phyloP scores from a whole-genome alignment of 2,888 invertebrate species.

The Prosopocoilus inquinatus region DNA sequence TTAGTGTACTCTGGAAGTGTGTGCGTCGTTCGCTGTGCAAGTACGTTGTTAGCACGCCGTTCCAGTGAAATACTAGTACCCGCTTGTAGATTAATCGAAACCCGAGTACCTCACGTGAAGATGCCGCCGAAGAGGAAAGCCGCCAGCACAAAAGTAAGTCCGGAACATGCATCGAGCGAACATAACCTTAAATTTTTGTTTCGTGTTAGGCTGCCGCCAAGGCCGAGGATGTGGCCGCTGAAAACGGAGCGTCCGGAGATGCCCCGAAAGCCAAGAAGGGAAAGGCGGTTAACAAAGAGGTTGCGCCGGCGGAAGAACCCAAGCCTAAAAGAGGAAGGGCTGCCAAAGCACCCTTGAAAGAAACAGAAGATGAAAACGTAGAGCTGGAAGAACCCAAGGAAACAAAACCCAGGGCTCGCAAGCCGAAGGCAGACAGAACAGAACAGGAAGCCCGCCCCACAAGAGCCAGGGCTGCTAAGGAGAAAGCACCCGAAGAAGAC shows the following conservation, averaged over 20 bases:
- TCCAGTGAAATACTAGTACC: not conserved
- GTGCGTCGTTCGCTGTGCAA: not conserved
- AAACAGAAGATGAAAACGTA: conserved; percentile 40
- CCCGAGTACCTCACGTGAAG: not conserved
- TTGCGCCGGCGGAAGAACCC: conserved; percentile 34
- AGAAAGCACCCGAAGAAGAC: conserved; percentile 17
- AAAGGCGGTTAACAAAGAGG: not conserved
- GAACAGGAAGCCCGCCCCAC: conserved; percentile 12
- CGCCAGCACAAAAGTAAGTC: conserved; percentile 18
- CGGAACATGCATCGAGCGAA: not conserved
- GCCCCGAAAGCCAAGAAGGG: conserved; percentile 3
- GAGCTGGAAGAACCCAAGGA: conserved; percentile 18
- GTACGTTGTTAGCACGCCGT: not conserved
- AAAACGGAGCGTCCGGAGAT: not conserved
- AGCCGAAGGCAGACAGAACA: conserved; percentile 22
- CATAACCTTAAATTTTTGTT: not conserved
- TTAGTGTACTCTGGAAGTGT: not conserved
- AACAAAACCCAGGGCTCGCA: conserved; percentile 26
- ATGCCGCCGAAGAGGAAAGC: conserved; percentile 29
- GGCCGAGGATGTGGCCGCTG: not conserved
- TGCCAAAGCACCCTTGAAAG: conserved; percentile 16
- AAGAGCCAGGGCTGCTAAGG: conserved; percentile 28
- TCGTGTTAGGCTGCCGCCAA: conserved; percentile 1
- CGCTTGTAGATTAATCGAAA: too few relatives aligned
- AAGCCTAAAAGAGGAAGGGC: conserved; percentile 35